phyloP scores from a whole-genome alignment of 2,113 vertebrate genomes.

The human region GRCh38 chr6:136471001-136471500 shows the following conservation, averaged over 20 bases:
- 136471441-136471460: background rate
- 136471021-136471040: background rate
- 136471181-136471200: background rate
- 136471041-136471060: background rate
- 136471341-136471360: background rate
- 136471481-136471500: background rate
- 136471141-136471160: background rate
- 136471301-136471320: background rate
- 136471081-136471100: conserved; percentile 26
- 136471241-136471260: background rate
- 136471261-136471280: background rate
- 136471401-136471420: background rate
- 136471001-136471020: background rate
- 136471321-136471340: background rate
- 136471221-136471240: background rate
- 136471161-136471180: background rate
- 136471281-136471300: background rate
- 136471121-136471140: background rate
- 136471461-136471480: background rate
- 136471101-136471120: conserved; percentile 46
- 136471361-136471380: background rate
- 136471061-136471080: conserved; percentile 27
- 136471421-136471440: background rate
- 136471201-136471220: background rate
- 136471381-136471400: background rate